Base-by-base conservation (phyloP, 2,888 invertebrate genomes). In the Amblyteles armatorius region DNA sequence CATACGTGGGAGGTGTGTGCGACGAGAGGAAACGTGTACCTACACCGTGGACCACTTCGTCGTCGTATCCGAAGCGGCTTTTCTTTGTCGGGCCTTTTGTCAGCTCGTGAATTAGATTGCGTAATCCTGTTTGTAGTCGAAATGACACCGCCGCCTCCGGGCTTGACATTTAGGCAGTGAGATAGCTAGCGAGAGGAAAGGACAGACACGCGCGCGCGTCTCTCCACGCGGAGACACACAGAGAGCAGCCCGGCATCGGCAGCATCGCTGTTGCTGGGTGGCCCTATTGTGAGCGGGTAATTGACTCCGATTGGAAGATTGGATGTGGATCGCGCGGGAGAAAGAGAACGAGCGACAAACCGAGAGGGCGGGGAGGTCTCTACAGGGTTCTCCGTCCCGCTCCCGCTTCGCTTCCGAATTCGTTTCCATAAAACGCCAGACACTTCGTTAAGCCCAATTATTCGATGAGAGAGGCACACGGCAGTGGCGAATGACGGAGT, bases 221-320 rank as follows among this genome's bases (percentile, higher is more conserved):
- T 86, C 85, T 87, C 88, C 88, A 87, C 69, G 88, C 13, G 52
- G 13, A 73, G 40, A 19, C 3, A 71, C 44, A 50, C 50, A 52
- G 57, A 73, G 29, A 52, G 29, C 11, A 26, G 44, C n/a, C 48
- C 55, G 77, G 50, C 67, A 50, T 76, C 36, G 72, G 69, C 69
- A 84, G 73, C 57, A 79, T 71, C 67, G 78, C 68, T 82, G 55
- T 52, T 57, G 81, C 73, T 86, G 79, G 74, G 82, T 84, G 74
- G 84, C 63, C 29, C 81, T 90, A 92, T 93, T 93, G 93, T 93
- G 90, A 90, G 87, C 82, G 89, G 88, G 92, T 94, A 93, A 94
- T 94, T 94, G 93, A 93, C 92, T 93, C 92, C 92, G 93, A 93
- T 93, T 93, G 92, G 92, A 92, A 92, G 91, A 93, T 93, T 93